Conservation (phyloP, 2,797 vertebrate species). For the Octomys mimax region DNA sequence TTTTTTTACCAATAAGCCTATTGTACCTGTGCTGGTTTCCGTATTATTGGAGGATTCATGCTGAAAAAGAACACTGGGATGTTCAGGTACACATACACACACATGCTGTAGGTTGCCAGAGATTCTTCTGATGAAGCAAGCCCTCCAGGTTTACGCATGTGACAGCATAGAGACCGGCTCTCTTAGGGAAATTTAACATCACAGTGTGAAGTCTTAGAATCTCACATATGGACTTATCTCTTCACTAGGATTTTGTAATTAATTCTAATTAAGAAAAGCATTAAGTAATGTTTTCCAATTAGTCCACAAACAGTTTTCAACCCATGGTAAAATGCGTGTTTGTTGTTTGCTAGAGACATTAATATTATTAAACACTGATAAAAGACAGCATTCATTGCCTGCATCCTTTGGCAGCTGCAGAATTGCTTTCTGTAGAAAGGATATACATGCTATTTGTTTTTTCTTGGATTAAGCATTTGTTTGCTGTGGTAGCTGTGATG, state of each 20-base stretch:
- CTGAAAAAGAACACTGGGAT: conserved; percentile 28
- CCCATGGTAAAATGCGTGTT: conserved; percentile 61
- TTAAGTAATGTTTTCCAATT: conserved; percentile 82
- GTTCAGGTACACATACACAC: background rate
- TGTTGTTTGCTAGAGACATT: conserved; percentile 73
- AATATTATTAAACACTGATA: conserved; percentile 80
- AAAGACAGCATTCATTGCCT: conserved; percentile 47
- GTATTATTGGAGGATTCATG: background rate
- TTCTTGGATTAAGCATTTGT: conserved; percentile 54
- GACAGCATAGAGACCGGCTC: background rate
- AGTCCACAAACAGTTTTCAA: conserved; percentile 74
- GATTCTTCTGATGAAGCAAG: background rate
- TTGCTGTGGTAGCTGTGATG: background rate
- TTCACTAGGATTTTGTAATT: conserved; percentile 76
- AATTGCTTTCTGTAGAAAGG: conserved; percentile 60
- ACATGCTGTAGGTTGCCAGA: background rate
- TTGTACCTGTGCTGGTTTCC: conserved; percentile 37
- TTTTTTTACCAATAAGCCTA: conserved; percentile 35
- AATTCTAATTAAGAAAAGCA: conserved; percentile 81
- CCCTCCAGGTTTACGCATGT: background rate
- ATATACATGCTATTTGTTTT: conserved; percentile 32
- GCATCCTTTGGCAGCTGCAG: conserved; percentile 56
- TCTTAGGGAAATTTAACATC: conserved; percentile 68
- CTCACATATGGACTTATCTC: conserved; percentile 74
- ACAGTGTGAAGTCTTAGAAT: conserved; percentile 63